Evolutionary conservation across 2,888 invertebrate genomes (phyloP), one percentile per base, ranked within the genome.

Genomic region (Venusia cambrica): DNA sequence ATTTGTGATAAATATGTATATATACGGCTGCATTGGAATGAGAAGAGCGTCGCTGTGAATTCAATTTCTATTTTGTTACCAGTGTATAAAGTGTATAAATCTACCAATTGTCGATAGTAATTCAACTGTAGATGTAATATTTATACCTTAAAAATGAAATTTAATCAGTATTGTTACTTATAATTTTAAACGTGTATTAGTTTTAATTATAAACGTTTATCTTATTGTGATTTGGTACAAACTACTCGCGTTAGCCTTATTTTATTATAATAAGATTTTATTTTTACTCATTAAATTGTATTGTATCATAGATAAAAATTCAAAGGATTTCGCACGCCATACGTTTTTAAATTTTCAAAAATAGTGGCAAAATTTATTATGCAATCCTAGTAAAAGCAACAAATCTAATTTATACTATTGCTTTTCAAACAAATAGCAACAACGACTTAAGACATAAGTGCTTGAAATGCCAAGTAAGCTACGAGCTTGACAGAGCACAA

Each of bases 81-180:
- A 27, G 21, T 39, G 18, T 34, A 37, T 8, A 26, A 36, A 5
- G 15, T 41, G n/a, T n/a, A n/a, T n/a, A n/a, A n/a, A n/a, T n/a
- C n/a, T n/a, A n/a, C n/a, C n/a, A n/a, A n/a, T n/a, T n/a, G n/a
- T n/a, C n/a, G n/a, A n/a, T n/a, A n/a, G n/a, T n/a, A n/a, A n/a
- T n/a, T n/a, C n/a, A n/a, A n/a, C 19, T 38, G 36, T 41, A 37
- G 39, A 26, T 24, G 13, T 38, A 38, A 26, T 40, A 36, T 31
- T 38, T 35, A 31, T 38, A 41, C 30, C 31, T 38, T 37, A 44
- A n/a, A 35, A 44, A 35, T 35, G 32, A 18, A 41, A 27, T 30
- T 34, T 51, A 38, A 67, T 61, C 71, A 71, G 69, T 70, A 70
- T 71, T 71, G 57, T 59, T 62, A 57, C 33, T 65, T 65, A 62